Conservation (phyloP, 2,888 invertebrate genomes). For the Nematopogon swammerdamellus region DNA sequence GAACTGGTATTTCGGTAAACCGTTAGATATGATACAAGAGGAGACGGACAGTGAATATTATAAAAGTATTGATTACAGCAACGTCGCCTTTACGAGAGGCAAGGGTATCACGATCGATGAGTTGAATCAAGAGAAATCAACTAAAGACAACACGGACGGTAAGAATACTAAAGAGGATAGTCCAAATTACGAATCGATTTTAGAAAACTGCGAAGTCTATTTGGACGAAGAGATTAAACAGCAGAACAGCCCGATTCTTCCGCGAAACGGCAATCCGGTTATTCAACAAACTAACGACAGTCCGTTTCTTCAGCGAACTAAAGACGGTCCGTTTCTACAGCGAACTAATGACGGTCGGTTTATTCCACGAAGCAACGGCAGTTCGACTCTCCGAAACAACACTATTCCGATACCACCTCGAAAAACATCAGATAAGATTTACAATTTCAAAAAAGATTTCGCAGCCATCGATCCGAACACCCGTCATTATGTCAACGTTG, state of each 20-base stretch:
- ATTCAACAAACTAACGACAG: too few species aligned
- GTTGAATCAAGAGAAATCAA: conserved; percentile 14
- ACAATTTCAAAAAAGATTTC: conserved; percentile 43
- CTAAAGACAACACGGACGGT: conserved; percentile 13
- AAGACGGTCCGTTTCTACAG: too few species aligned
- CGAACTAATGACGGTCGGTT: too few species aligned
- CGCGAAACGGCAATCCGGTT: background rate
- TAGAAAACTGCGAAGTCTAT: conserved; percentile 26
- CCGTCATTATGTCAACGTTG: conserved; percentile 38
- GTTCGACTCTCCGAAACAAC: too few species aligned
- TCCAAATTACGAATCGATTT: conserved; percentile 21
- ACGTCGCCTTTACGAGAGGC: conserved; percentile 20
- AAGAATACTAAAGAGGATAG: conserved; percentile 8
- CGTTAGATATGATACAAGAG: conserved; percentile 41
- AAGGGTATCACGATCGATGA: conserved; percentile 16
- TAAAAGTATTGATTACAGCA: conserved; percentile 40
- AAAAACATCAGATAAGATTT: conserved; percentile 32
- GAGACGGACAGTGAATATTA: conserved; percentile 51
- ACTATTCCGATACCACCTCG: background rate
- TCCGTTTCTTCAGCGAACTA: too few species aligned
- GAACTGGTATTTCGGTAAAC: conserved; percentile 34
- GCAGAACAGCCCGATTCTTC: background rate
- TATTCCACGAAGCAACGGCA: too few species aligned
- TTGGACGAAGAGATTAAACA: conserved; percentile 6
- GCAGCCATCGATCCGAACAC: conserved; percentile 15